Conservation (phyloP, 2,797 vertebrate species). For the Acrocephalus scirpaceus region DNA sequence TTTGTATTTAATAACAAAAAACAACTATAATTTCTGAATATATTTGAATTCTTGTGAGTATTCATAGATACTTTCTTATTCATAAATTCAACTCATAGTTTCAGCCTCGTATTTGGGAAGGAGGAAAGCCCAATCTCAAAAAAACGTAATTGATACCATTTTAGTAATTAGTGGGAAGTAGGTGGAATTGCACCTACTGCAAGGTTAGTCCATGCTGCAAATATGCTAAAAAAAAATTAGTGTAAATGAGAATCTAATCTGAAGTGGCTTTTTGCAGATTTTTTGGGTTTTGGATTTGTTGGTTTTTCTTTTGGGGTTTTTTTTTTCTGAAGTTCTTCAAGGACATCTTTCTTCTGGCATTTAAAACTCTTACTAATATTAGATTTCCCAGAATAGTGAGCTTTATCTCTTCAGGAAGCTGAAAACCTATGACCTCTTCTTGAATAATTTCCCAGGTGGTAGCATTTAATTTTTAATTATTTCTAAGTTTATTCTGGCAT, state of each 20-base stretch:
- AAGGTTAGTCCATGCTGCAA: neutral
- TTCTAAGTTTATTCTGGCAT: constrained; percentile 18
- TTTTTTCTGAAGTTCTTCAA: neutral
- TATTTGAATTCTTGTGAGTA: neutral
- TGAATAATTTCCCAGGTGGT: constrained; percentile 23
- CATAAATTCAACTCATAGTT: neutral
- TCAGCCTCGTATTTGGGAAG: neutral
- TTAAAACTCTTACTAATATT: constrained; percentile 4
- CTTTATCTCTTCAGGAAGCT: constrained; percentile 13
- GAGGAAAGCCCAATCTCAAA: neutral
- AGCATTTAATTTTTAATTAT: constrained; percentile 39
- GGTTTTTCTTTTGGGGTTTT: neutral
- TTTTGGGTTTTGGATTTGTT: neutral
- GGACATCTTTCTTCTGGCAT: constrained; percentile 18
- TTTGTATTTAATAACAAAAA: neutral
- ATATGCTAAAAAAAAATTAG: neutral
- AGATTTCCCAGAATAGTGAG: constrained; percentile 19
- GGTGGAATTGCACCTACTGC: neutral
- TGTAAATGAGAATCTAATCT: neutral
- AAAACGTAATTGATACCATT: neutral
- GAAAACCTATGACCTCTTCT: constrained; percentile 14
- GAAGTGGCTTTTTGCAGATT: neutral
- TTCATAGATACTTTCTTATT: neutral
- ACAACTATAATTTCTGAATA: constrained; percentile 2
- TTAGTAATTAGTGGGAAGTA: neutral